Percentiles rank a stretch among this genome's conserved stretches.
Conservation (phyloP, 2,888 invertebrate genomes). For the Conchocele bisecta region DNA sequence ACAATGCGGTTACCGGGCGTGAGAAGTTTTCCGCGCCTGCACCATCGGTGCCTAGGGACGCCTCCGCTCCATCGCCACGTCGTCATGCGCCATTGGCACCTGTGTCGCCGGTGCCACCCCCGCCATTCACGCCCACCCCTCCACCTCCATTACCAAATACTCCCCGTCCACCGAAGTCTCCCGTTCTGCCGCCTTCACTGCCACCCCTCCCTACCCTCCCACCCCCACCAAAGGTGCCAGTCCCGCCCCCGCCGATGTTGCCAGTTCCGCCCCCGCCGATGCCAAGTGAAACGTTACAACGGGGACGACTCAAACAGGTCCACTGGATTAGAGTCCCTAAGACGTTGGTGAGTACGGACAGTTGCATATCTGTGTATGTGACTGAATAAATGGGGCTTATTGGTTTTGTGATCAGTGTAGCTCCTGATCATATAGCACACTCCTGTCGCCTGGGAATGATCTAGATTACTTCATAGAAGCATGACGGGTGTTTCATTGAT, state of each 20-base stretch:
- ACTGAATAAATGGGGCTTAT: no score
- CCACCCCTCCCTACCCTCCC: constrained; percentile 23
- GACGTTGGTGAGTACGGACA: constrained; percentile 63
- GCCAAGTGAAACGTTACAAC: not conserved
- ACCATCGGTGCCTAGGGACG: constrained; percentile 19
- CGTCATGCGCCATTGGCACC: constrained; percentile 15
- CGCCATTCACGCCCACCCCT: not conserved
- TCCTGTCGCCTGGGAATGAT: no score
- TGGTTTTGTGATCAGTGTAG: no score
- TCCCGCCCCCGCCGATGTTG: constrained; percentile 12
- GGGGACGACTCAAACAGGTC: constrained; percentile 60
- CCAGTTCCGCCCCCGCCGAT: constrained; percentile 5
- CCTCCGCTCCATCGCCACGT: constrained; percentile 5
- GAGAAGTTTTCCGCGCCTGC: no score
- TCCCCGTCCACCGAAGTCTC: constrained; percentile 9
- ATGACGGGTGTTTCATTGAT: no score
- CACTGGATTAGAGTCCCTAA: constrained; percentile 66
- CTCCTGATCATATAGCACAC: no score
- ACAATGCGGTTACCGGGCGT: not conserved
- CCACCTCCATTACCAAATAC: not conserved
- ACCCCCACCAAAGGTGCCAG: constrained; percentile 15
- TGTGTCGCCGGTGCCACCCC: constrained; percentile 12
- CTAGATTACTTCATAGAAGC: no score
- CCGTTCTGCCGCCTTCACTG: constrained; percentile 15
- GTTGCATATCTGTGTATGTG: no score